Conservation (phyloP, 2,113 vertebrate genomes). For the Columba livia region DNA sequence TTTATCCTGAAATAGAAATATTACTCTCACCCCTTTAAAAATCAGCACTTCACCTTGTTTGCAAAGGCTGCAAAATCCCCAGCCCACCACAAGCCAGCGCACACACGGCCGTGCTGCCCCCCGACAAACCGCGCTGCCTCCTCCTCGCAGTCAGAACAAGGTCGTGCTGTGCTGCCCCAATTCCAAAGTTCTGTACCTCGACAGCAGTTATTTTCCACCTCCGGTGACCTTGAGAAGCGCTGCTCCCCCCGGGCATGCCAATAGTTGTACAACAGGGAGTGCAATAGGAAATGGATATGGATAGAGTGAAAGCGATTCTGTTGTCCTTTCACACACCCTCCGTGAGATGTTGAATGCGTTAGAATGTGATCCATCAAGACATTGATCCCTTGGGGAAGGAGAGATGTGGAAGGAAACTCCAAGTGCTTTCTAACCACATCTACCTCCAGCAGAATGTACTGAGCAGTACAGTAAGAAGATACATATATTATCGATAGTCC, state of each 20-base stretch:
- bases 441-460: slow-evolving; percentile 32
- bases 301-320: slow-evolving; percentile 75
- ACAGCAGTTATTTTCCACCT: slow-evolving; percentile 50
- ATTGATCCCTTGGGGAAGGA: slow-evolving; percentile 74
- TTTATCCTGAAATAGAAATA: background rate
- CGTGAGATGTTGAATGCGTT: slow-evolving; percentile 73
- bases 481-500: slow-evolving; percentile 57
- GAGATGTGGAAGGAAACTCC: slow-evolving; percentile 68
- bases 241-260: slow-evolving; percentile 71
- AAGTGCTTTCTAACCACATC: slow-evolving; percentile 55
- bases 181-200: slow-evolving; percentile 48
- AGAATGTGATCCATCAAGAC: slow-evolving; percentile 81
- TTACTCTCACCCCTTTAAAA: background rate
- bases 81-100: background rate
- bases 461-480: slow-evolving; percentile 63
- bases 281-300: slow-evolving; percentile 76
- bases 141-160: background rate
- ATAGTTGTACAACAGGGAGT: slow-evolving; percentile 74
- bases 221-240: slow-evolving; percentile 76
- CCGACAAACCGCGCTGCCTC: background rate
- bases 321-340: slow-evolving; percentile 77
- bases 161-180: background rate
- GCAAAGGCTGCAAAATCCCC: background rate
- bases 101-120: background rate
- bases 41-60: background rate